A percentile compares a stretch with the other conserved stretches of the same genome.
Conservation (phyloP, 2,113 vertebrate genomes). For the Heterotilapia buettikoferi region DNA sequence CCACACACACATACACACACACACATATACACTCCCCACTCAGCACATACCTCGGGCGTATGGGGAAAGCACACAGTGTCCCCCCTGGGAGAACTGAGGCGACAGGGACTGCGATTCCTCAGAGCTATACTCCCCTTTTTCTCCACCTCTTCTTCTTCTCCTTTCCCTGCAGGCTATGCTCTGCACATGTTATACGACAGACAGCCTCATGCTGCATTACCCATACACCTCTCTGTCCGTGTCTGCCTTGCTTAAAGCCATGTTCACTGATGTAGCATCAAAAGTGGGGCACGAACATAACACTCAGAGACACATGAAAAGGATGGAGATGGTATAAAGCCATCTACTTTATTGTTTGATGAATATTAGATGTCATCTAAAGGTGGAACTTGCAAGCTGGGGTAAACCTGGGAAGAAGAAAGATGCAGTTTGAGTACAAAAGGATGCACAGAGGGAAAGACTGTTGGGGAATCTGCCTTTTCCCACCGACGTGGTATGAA, state of each 20-base stretch:
- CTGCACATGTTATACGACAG: slow-evolving; percentile 63
- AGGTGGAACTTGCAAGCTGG: background rate
- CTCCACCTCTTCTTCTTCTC: slow-evolving; percentile 36
- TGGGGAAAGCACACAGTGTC: slow-evolving; percentile 35
- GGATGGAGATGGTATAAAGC: background rate
- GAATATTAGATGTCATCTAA: background rate
- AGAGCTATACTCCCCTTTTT: slow-evolving; percentile 41
- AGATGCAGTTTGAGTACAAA: background rate
- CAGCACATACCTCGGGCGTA: slow-evolving; percentile 32
- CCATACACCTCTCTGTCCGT: slow-evolving; percentile 53
- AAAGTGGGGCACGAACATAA: slow-evolving; percentile 52
- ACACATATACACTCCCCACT: background rate
- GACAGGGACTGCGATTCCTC: slow-evolving; percentile 51
- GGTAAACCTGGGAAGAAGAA: background rate
- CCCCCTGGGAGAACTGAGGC: slow-evolving; percentile 49
- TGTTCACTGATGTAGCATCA: slow-evolving; percentile 45
- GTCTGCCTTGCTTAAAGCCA: slow-evolving; percentile 43
- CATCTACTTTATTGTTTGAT: background rate
- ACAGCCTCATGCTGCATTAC: slow-evolving; percentile 59
- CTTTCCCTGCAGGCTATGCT: slow-evolving; percentile 31
- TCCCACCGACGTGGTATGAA: background rate
- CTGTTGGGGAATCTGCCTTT: background rate
- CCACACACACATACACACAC: background rate
- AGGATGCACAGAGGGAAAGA: background rate
- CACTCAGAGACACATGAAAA: background rate